phyloP scores from a whole-genome alignment of 2,888 invertebrate species.

The Brachypalpus laphriformis region DNA sequence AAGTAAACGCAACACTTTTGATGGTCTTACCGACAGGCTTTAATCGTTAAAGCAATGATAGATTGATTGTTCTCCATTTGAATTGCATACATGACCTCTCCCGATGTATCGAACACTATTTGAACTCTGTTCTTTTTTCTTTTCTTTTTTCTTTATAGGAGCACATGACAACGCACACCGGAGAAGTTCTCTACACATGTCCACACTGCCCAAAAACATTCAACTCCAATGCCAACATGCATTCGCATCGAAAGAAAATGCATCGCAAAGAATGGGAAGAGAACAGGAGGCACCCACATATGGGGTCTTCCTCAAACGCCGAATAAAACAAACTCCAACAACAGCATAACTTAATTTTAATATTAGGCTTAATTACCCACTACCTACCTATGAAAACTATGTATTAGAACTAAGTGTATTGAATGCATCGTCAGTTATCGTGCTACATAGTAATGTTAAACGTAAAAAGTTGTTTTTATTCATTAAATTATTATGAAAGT shows the following conservation, averaged over 20 bases:
- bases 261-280: slow-evolving; percentile 81
- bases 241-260: slow-evolving; percentile 79
- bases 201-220: slow-evolving; percentile 80
- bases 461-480: not conserved
- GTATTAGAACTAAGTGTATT: slow-evolving; percentile 18
- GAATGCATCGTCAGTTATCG: slow-evolving; percentile 23
- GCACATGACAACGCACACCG: slow-evolving; percentile 80
- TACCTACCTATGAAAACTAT: no score
- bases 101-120: not conserved
- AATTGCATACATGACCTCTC: not conserved
- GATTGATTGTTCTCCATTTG: no score
- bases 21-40: no score
- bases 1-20: no score
- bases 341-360: slow-evolving; percentile 41
- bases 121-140: no score
- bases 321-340: slow-evolving; percentile 35
- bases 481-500: no score
- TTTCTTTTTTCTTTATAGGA: slow-evolving; percentile 76
- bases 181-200: slow-evolving; percentile 79
- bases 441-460: slow-evolving; percentile 15
- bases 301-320: slow-evolving; percentile 38
- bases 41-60: no score
- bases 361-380: slow-evolving; percentile 11
- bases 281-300: slow-evolving; percentile 66
- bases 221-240: slow-evolving; percentile 80